Evolutionary conservation across 2,888 invertebrate genomes (phyloP).

Genomic region (Isotomurus palustris): DNA sequence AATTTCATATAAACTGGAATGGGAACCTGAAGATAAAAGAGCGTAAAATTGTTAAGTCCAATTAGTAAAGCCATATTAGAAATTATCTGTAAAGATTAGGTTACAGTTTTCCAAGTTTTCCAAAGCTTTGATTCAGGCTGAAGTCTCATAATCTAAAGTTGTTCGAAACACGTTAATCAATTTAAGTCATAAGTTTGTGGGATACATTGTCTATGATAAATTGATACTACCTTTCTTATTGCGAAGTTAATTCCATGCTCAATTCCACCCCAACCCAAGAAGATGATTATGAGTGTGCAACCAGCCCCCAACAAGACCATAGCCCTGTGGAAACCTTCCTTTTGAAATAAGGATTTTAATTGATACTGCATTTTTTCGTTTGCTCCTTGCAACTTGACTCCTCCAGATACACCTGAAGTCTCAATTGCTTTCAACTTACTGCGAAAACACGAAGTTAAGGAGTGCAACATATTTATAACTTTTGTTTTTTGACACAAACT

Average conservation of each 20-base stretch:
- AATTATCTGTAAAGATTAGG: not conserved
- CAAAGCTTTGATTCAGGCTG: conserved; percentile 21
- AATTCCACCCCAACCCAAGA: conserved; percentile 32
- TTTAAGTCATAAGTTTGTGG: not conserved
- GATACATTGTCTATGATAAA: not conserved
- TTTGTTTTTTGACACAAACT: too few relatives aligned
- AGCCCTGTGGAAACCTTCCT: conserved; percentile 20
- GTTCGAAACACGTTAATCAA: not conserved
- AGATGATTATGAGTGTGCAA: conserved; percentile 12
- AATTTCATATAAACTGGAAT: conserved; percentile 36
- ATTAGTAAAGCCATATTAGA: not conserved
- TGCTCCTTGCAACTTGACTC: too few relatives aligned
- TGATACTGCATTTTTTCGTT: too few relatives aligned
- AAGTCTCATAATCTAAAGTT: conserved; percentile 24
- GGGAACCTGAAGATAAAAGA: too few relatives aligned
- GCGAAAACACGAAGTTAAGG: too few relatives aligned
- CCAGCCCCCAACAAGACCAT: conserved; percentile 20
- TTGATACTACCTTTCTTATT: conserved; percentile 15
- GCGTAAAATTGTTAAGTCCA: not conserved
- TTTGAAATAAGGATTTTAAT: conserved; percentile 11
- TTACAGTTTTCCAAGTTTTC: conserved; percentile 29
- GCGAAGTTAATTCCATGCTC: conserved; percentile 14
- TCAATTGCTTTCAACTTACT: too few relatives aligned
- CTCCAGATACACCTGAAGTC: too few relatives aligned
- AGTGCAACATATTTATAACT: too few relatives aligned